A percentile compares a stretch with the other conserved stretches of the same genome.
phyloP scores from a whole-genome alignment of 2,113 vertebrate genomes.

The Phoenicopterus ruber region DNA sequence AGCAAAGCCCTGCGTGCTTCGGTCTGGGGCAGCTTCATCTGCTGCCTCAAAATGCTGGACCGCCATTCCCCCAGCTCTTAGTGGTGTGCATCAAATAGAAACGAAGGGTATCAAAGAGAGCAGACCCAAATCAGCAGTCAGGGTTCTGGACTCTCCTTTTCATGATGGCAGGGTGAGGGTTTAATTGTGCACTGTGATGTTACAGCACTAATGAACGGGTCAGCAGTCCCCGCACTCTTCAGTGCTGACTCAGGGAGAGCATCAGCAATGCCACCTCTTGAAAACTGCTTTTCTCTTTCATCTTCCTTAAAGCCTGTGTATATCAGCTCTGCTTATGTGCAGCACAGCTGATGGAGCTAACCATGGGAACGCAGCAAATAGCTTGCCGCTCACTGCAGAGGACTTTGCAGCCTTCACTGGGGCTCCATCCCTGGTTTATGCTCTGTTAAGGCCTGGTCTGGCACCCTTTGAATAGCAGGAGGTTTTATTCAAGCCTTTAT shows the following conservation, averaged over 20 bases:
- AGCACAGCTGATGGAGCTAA: background rate
- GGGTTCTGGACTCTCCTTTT: background rate
- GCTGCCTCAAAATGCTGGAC: background rate
- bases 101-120: background rate
- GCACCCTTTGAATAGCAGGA: background rate
- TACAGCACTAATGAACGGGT: rapidly evolving
- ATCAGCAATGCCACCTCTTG: background rate
- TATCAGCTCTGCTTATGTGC: background rate
- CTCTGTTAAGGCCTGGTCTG: background rate
- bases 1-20: background rate
- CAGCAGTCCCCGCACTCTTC: background rate
- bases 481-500: background rate
- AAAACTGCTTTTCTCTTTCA: background rate
- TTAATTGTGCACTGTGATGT: background rate
- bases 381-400: background rate
- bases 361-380: background rate
- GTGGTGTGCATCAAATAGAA: background rate
- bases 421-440: background rate
- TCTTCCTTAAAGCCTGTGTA: rapidly evolving
- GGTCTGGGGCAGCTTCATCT: background rate
- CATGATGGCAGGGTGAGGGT: background rate
- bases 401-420: background rate
- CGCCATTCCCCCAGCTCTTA: background rate
- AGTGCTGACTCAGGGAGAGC: background rate
- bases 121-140: no score